Base-by-base conservation (phyloP, 2,113 vertebrate species). In the Helogale parvula region DNA sequence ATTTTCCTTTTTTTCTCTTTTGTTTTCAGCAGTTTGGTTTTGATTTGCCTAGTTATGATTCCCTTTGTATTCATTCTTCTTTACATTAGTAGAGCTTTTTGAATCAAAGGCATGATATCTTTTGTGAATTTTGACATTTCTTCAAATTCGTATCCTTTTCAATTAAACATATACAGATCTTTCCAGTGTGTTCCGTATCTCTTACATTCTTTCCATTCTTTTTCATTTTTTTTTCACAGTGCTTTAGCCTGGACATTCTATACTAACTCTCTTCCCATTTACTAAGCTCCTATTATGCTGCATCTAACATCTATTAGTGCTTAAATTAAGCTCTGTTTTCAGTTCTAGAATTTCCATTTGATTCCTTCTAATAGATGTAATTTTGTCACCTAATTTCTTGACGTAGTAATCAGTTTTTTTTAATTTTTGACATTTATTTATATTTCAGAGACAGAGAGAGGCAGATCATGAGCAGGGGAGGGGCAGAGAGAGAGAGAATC, bases 281-380 rank as follows among this genome's bases (percentile, higher is more conserved):
- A 74, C 90, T 35, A 92, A 84, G 6, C 27, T 81, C 74, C 38
- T 84, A 13, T 84, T 84, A 63, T 35, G 52, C 31, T 72, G 16
- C 13, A 5, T 72, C 66, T 60, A 60, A 60, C 31, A 72, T 60
- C 17, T 81, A 45, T 85, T 93, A 86, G n/a, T 86, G 45, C 71
- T 69, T 77, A 76, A 33, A 66, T 76, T 52, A 86, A 86, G 57
- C 60, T 74, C 6, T 54, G 15, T 54, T 84, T 77, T 76, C 68
- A 84, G 68, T 76, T 77, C 27, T 93, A 54, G 57, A 93, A 41
- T 94, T 72, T 74, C 52, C 72, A 90, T 35, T 86, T 86, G 45
- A 79, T 77, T 89, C 65, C 52, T 89, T 93, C 47, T 80, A 90
- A 93, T 77, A 50, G n/a, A 77, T 77, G 57, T 66, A 29, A 96